phyloP scores from a whole-genome alignment of 2,888 invertebrate species.

The Aleiodes leptofemur region DNA sequence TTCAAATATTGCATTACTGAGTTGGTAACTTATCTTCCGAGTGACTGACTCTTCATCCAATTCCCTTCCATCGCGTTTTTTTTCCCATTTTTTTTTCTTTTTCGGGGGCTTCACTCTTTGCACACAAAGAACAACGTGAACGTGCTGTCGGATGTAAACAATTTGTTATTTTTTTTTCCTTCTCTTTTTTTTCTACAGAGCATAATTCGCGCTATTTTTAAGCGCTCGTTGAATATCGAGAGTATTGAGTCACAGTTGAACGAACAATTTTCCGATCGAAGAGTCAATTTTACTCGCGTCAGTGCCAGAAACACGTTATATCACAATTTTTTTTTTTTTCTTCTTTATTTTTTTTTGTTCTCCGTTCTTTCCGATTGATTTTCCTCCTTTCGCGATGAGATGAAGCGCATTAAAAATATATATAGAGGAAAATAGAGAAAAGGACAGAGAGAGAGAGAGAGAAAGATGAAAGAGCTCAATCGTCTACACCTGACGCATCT shows the following conservation, averaged over 20 bases:
- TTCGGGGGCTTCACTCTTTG: neutral
- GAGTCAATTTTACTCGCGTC: slow-evolving; percentile 53
- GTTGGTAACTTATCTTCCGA: too few relatives aligned
- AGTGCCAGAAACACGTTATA: slow-evolving; percentile 49
- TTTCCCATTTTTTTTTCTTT: neutral
- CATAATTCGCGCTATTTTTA: neutral
- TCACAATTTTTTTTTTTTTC: slow-evolving; percentile 32
- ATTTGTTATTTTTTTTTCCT: too few relatives aligned
- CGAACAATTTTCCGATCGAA: slow-evolving; percentile 41
- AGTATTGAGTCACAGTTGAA: slow-evolving; percentile 3
- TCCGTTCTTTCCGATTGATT: slow-evolving; percentile 38
- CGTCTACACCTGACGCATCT: slow-evolving; percentile 14
- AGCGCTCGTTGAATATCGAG: neutral
- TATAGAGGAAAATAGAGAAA: slow-evolving; percentile 3
- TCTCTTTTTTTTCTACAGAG: neutral
- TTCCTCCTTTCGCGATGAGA: slow-evolving; percentile 1
- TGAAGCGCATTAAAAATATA: slow-evolving; percentile 12
- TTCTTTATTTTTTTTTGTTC: slow-evolving; percentile 10
- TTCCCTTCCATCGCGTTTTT: neutral
- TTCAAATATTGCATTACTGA: too few relatives aligned
- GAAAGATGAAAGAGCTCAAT: neutral
- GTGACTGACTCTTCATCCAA: neutral
- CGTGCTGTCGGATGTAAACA: too few relatives aligned
- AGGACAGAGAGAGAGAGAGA: too few relatives aligned
- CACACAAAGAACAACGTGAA: too few relatives aligned